Base-by-base conservation (phyloP, 1,140 invertebrate genomes). In the Temnothorax nylanderi region DNA sequence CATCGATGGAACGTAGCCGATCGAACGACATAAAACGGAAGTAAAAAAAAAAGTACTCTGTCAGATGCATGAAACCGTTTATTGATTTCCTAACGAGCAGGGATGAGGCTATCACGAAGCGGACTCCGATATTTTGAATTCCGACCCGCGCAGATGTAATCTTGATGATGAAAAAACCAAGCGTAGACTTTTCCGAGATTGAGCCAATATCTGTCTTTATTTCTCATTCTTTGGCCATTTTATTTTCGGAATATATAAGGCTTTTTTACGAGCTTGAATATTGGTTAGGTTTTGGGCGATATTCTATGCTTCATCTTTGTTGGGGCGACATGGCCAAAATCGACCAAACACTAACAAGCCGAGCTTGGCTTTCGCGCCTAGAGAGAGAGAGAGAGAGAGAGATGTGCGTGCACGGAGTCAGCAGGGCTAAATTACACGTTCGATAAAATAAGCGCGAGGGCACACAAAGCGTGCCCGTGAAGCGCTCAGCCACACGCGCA, bases 381-480 rank as follows among this genome's bases (percentile, higher is more conserved):
- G 16, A 37, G 2, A 21, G 32, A 37, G 47, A 21, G 34, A n/a
- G 37, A 47, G 18, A 26, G 34, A 26, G 13, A 34, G n/a, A 56
- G 11, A 37, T 18, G 16, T 80, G 64, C 77, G 64, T 81, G 51
- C 21, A 58, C 65, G 21, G 37, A 67, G 60, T 67, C 60, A 51
- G 58, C 58, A 72, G 80, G 69, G 54, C 71, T 62, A 76, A 85
- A 85, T 85, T 85, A 85, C 81, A 85, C 71, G 81, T 85, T 85
- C 81, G 72, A 85, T 77, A 64, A 62, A 85, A 85, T 85, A 85
- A 85, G 72, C 58, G 34, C 44, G 32, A 37, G 71, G 4, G n/a
- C 34, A 62, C 32, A 77, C 81, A 77, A 77, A 85, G 58, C 71
- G n/a, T 49, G n/a, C 41, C n/a, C 54, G 71, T 76, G 72, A 72